Evolutionary conservation across 2,888 invertebrate genomes (phyloP).

Genomic region (Parnassius mnemosyne): DNA sequence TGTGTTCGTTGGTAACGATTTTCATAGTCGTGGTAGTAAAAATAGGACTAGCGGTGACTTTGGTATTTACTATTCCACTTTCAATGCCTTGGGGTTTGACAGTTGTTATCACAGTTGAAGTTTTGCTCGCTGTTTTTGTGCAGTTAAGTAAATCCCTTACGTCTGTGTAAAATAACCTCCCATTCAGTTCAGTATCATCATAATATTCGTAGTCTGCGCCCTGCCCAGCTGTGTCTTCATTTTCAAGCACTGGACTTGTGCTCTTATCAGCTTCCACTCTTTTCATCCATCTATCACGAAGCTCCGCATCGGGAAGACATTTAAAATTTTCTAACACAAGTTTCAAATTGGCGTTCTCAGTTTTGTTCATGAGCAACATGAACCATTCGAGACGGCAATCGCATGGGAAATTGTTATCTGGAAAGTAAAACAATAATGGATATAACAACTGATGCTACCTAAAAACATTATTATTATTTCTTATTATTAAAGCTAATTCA

Average conservation of each 20-base stretch:
- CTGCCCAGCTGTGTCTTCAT: conserved; percentile 41
- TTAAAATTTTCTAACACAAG: conserved; percentile 62
- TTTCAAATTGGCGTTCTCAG: conserved; percentile 53
- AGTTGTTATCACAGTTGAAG: conserved; percentile 10
- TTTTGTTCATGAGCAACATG: conserved; percentile 57
- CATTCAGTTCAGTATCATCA: conserved; percentile 65
- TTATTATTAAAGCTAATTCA: too few species aligned
- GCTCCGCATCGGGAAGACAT: conserved; percentile 53
- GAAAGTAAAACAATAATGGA: conserved; percentile 32
- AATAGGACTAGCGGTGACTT: conserved; percentile 28
- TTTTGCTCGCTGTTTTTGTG: conserved; percentile 30
- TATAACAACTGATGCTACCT: too few species aligned
- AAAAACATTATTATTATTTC: too few species aligned
- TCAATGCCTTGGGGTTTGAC: conserved; percentile 26
- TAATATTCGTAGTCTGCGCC: conserved; percentile 66
- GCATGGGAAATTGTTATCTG: conserved; percentile 70
- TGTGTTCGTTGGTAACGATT: conserved; percentile 29
- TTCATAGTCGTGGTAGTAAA: conserved; percentile 18
- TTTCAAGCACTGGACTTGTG: conserved; percentile 41
- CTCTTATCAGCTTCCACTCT: conserved; percentile 47
- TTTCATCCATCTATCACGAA: conserved; percentile 56
- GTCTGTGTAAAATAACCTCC: conserved; percentile 68
- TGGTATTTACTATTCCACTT: conserved; percentile 17
- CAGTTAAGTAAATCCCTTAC: conserved; percentile 63
- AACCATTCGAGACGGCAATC: conserved; percentile 69